phyloP scores from a whole-genome alignment of 2,113 vertebrate species.

The Macquaria australasica region DNA sequence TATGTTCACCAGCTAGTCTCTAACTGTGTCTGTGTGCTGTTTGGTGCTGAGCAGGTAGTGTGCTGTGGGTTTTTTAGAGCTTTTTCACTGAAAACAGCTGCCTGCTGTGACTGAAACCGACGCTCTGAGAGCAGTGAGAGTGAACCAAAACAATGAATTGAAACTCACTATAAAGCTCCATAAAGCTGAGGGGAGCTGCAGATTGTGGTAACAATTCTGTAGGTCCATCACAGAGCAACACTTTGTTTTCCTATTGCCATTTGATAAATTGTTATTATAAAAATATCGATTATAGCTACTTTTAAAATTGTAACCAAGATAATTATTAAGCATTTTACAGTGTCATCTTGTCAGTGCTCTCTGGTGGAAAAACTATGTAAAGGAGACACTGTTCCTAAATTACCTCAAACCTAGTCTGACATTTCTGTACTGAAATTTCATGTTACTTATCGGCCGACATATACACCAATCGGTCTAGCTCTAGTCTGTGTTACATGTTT shows the following conservation, averaged over 20 bases:
- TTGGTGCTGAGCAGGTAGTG: conserved; percentile 14
- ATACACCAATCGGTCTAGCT: background rate
- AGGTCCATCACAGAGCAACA: background rate
- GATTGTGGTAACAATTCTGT: background rate
- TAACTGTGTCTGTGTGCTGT: background rate
- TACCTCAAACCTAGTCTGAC: background rate
- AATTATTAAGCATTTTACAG: background rate
- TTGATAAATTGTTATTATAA: background rate
- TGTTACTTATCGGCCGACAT: background rate
- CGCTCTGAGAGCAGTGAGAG: background rate
- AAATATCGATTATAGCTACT: background rate
- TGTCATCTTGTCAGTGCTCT: background rate
- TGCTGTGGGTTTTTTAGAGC: background rate
- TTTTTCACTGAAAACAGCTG: background rate
- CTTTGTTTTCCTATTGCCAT: background rate
- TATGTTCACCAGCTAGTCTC: background rate
- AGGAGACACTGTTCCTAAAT: background rate
- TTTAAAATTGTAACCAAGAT: background rate
- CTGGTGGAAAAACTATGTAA: background rate
- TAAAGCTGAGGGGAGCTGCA: background rate
- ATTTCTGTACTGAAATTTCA: background rate
- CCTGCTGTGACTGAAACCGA: background rate
- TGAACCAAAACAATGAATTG: conserved; percentile 2
- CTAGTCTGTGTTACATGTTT: background rate
- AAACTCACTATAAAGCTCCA: background rate